Percentiles rank a stretch among this genome's conserved stretches.
Conservation (phyloP, 2,113 vertebrate species). For the Thryonomys swinderianus region DNA sequence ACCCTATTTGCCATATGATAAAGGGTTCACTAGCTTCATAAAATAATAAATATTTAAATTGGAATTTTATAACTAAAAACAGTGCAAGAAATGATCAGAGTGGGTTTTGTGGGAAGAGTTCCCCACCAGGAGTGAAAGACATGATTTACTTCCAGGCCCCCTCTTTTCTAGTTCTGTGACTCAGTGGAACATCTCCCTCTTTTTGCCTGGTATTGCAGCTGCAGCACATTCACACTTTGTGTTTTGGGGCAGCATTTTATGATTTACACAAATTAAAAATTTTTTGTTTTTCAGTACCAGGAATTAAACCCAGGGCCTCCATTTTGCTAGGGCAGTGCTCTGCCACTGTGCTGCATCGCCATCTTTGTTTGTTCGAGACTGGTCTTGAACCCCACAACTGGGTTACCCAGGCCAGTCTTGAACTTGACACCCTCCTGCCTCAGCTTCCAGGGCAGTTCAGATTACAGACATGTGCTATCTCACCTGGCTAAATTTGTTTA, state of each 20-base stretch:
- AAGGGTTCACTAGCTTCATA: neutral
- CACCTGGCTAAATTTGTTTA: neutral
- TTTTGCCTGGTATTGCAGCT: neutral
- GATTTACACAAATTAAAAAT: neutral
- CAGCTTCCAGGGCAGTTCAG: neutral
- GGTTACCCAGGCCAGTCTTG: neutral
- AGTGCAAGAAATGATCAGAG: neutral
- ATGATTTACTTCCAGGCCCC: no score
- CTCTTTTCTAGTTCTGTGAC: neutral
- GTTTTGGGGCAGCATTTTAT: neutral
- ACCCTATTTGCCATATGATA: neutral
- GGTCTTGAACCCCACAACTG: neutral
- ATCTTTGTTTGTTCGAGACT: neutral
- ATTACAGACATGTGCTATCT: neutral
- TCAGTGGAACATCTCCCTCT: neutral
- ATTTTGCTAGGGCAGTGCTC: neutral
- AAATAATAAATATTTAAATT: neutral
- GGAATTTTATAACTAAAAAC: neutral
- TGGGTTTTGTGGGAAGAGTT: neutral
- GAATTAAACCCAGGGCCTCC: neutral
- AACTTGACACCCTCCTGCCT: neutral
- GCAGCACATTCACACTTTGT: rapidly evolving
- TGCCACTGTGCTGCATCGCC: neutral
- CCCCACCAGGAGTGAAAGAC: neutral
- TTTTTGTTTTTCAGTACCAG: neutral